A percentile compares a stretch with the other conserved stretches of the same genome.
Conservation (phyloP, 2,888 invertebrate genomes). For the Meta bourneti region DNA sequence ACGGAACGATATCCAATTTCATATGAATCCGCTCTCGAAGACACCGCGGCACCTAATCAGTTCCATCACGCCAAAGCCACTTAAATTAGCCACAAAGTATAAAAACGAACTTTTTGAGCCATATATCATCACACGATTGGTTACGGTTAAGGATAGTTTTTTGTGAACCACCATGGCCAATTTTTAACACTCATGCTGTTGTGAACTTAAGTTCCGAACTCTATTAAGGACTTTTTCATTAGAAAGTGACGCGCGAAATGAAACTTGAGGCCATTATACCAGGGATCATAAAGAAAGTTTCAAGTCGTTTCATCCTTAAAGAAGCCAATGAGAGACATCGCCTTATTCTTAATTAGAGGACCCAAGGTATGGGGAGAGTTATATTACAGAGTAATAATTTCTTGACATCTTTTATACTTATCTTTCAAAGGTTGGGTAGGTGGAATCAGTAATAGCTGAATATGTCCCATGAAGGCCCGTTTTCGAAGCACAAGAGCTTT, state of each 20-base stretch:
- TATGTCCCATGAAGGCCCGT: neutral
- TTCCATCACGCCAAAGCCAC: neutral
- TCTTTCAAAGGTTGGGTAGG: conserved; percentile 1
- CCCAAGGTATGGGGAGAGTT: conserved; percentile 25
- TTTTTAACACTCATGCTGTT: conserved; percentile 36
- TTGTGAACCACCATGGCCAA: conserved; percentile 26
- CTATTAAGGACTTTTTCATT: conserved; percentile 31
- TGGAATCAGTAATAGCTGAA: conserved; percentile 12
- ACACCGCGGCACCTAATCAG: conserved; percentile 43
- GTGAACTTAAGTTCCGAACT: conserved; percentile 7
- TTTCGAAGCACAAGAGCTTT: neutral
- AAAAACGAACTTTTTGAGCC: neutral
- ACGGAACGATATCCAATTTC: conserved; percentile 45
- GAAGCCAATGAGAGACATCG: conserved; percentile 4
- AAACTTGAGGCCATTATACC: conserved; percentile 22
- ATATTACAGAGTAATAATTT: conserved; percentile 32
- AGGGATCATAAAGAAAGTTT: conserved; percentile 16
- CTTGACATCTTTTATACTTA: conserved; percentile 7
- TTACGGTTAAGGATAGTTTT: conserved; percentile 17
- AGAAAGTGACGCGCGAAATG: conserved; percentile 8
- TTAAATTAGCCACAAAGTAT: conserved; percentile 8
- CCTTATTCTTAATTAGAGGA: conserved; percentile 41
- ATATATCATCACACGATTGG: conserved; percentile 57
- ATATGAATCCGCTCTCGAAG: conserved; percentile 20
- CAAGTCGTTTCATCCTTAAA: neutral